Base-by-base conservation (phyloP, 2,797 vertebrate species). In the Oreochromis grahami region DNA sequence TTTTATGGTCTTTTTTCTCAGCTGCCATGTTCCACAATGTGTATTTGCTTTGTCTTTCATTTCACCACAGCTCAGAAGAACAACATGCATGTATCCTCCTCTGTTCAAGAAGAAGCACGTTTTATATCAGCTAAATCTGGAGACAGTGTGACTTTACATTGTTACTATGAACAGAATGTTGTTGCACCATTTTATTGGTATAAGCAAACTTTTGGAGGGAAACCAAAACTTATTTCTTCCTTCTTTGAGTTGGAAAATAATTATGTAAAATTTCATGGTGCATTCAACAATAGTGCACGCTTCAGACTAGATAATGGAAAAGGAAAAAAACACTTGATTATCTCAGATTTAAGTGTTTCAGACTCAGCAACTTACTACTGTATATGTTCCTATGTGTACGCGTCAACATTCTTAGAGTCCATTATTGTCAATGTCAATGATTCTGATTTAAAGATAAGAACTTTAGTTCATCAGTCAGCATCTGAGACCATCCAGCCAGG, bases 151-250 rank as follows among this genome's bases (percentile, higher is more conserved):
- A 56, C 53, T 15, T 29, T 56, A 26, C 53, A 56, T 8, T 56
- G 53, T 15, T 56, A 14, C 24, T 8, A 26, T 56, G 7, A 29
- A 29, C 6, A 4, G 0, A 5, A 3, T 26, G 12, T 5, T 14
- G 0, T 0, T 15, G 12, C 53, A 29, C 0, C 0, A 0, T 29
- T 56, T 29, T 29, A 56, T 13, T 56, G 53, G 53, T 56, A 56
- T 8, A 56, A 29, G 0, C 53, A 56, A 15, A 14, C 7, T 26
- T 15, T 29, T 4, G 24, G 53, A 29, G 24, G 5, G 24, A 56
- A 8, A 56, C 53, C 53, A 15, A 29, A 7, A 4, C 53, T 4
- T 0, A 55, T 55, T 55, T 55, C 52, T 26, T 7, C 6, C 21
- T 55, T 55, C 6, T 24, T 2, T 29, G 2, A 8, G 6, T 4